Evolutionary conservation across 64 coral and sea anemone genomes (phyloP), one percentile per base, ranked within the genome.

Genomic region (Astreopora myriophthalma): DNA sequence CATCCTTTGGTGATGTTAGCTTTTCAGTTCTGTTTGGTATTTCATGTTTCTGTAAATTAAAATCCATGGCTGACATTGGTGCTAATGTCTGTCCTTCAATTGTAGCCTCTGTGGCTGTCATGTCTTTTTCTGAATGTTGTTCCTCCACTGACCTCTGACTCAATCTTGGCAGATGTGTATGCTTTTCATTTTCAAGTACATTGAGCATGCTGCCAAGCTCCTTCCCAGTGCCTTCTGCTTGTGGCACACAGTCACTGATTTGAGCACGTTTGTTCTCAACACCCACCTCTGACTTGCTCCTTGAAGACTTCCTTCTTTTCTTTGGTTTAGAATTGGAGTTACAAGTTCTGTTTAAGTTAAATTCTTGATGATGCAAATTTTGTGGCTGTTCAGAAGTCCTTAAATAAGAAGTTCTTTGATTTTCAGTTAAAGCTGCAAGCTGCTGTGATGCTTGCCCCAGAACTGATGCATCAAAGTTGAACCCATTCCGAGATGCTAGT

Each of bases 401-500:
- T 10, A 71, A n/a, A 57, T 73, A 30, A 81, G 39, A 39, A 37
- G 20, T 73, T 69, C 71, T 69, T 82, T 57, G 71, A 26, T 83
- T 89, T 83, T 78, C 55, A 64, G 22, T 33, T 27, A 80, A n/a
- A 71, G 77, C 76, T 70, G 62, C 62, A 34, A 62, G 67, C 48
- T 89, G 85, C 25, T 80, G 74, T 34, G 75, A 69, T 61, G 44
- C 86, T 78, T 80, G 69, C 74, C 71, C 85, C 10, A 94, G 62
- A 40, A 46, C 86, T 64, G 86, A 77, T 32, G 49, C 32, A 72
- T 77, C 48, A 89, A 89, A 31, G 16, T 78, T 88, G 26, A 85
- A 96, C 30, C 94, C 94, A 96, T 96, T 96, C 33, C 74, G 92
- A 76, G 94, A 69, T 69, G 58, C 69, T 26, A 92, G 42, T 69